Conservation (phyloP, 2,888 invertebrate genomes). For the Apeira syringaria region DNA sequence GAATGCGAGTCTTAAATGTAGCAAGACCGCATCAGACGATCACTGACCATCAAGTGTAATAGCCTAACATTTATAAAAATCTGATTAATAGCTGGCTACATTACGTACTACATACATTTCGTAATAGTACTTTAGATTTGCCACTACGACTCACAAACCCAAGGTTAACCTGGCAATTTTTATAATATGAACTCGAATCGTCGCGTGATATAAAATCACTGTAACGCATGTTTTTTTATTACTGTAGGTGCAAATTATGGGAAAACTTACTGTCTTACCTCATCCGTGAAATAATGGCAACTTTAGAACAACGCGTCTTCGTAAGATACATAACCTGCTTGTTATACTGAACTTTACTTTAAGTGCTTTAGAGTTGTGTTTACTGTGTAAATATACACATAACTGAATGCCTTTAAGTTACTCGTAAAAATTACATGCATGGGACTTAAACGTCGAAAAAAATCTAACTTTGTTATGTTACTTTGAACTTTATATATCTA, state of each 20-base stretch:
- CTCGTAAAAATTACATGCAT: no score
- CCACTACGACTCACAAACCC: background rate
- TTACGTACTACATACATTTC: no score
- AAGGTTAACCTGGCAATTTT: constrained; percentile 4
- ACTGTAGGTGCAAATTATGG: constrained; percentile 11
- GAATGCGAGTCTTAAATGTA: no score
- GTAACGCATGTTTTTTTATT: constrained; percentile 8
- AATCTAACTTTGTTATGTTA: no score
- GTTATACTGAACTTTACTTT: background rate
- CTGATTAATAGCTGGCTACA: no score
- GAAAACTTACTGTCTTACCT: constrained; percentile 10
- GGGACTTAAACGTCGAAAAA: no score
- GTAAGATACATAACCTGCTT: background rate
- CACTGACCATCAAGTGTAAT: no score
- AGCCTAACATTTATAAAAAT: no score
- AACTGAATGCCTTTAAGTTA: no score
- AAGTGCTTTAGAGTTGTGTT: background rate
- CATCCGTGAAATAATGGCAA: constrained; percentile 12
- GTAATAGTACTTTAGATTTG: background rate
- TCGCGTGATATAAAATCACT: constrained; percentile 8
- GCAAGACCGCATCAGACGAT: no score
- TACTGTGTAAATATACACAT: no score
- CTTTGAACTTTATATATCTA: no score
- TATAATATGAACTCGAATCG: constrained; percentile 3
- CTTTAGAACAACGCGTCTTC: background rate